These are phyloP conservation scores for Sebastes oblongus DNA, from an alignment of 2,797 vertebrate genomes.

Conservation along the genomic window DNA sequence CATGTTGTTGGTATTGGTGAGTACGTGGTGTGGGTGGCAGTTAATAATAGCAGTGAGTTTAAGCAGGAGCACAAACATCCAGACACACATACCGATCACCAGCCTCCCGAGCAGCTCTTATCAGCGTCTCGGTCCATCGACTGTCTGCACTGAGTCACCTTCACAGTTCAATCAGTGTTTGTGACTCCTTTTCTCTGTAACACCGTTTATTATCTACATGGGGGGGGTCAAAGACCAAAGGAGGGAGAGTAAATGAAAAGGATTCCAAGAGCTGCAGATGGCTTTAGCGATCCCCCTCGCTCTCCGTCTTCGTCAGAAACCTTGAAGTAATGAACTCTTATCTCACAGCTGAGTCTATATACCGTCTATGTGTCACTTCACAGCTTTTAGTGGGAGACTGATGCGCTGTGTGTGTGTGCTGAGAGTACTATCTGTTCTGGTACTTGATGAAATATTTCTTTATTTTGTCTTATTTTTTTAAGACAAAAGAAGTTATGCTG, in stretches of 20 bases:
- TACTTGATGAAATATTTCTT: neutral
- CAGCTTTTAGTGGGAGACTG: conserved; percentile 4
- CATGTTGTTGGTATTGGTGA: neutral
- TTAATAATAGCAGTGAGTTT: conserved; percentile 4
- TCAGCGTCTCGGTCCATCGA: conserved; percentile 15
- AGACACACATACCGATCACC: conserved; percentile 47
- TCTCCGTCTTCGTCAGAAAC: conserved; percentile 38
- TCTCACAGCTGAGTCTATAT: conserved; percentile 25
- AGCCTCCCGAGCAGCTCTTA: conserved; percentile 37
- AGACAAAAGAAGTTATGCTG: too few species aligned
- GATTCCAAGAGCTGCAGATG: conserved; percentile 37
- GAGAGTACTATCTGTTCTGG: neutral
- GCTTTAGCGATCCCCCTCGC: conserved; percentile 20
- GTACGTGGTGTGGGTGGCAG: neutral
- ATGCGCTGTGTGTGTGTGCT: neutral
- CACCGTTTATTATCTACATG: conserved; percentile 17
- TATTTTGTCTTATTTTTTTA: too few species aligned
- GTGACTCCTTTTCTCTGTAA: neutral
- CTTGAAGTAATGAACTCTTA: conserved; percentile 43
- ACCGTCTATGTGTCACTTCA: conserved; percentile 4
- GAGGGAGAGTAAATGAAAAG: conserved; percentile 46
- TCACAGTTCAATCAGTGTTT: conserved; percentile 50
- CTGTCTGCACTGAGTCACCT: conserved; percentile 50
- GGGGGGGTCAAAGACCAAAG: conserved; percentile 44
- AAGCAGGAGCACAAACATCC: conserved; percentile 28